Percentiles rank a stretch among this genome's conserved stretches.
phyloP scores from a whole-genome alignment of 2,797 vertebrate genomes.

The Sciaenops ocellatus region DNA sequence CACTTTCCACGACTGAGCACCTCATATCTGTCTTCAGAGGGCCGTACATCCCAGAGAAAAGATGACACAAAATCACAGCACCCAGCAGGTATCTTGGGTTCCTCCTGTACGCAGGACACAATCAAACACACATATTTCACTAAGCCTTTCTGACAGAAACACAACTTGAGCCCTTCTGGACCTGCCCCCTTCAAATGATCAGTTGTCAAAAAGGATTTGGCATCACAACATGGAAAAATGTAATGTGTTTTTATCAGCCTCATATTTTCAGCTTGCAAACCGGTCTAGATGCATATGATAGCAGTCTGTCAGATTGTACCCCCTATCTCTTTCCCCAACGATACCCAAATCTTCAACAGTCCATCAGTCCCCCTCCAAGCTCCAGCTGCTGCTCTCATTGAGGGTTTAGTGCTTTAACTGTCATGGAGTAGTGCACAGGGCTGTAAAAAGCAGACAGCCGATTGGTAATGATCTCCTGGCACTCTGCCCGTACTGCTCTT shows the following conservation, averaged over 20 bases:
- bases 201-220: constrained; percentile 65
- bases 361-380: constrained; percentile 44
- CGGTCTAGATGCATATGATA: constrained; percentile 52
- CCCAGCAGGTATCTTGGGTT: constrained; percentile 77
- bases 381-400: constrained; percentile 44
- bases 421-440: constrained; percentile 69
- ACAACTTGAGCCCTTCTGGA: constrained; percentile 45
- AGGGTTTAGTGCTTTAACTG: constrained; percentile 76
- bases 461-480: constrained; percentile 82
- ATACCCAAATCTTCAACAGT: constrained; percentile 67
- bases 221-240: constrained; percentile 36
- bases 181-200: constrained; percentile 51
- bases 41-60: constrained; percentile 60
- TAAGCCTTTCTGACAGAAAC: constrained; percentile 54
- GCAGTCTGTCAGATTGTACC: constrained; percentile 40
- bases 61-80: constrained; percentile 67
- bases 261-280: constrained; percentile 49
- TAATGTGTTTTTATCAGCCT: constrained; percentile 40
- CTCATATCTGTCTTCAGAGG: constrained; percentile 67
- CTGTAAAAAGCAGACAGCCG: constrained; percentile 70
- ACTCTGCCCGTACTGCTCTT: constrained; percentile 76
- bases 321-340: constrained; percentile 39
- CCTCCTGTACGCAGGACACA: constrained; percentile 9
- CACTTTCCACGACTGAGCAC: constrained; percentile 68
- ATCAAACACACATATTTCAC: constrained; percentile 35